Conservation (phyloP, 2,113 vertebrate species). For the Propithecus coquereli region DNA sequence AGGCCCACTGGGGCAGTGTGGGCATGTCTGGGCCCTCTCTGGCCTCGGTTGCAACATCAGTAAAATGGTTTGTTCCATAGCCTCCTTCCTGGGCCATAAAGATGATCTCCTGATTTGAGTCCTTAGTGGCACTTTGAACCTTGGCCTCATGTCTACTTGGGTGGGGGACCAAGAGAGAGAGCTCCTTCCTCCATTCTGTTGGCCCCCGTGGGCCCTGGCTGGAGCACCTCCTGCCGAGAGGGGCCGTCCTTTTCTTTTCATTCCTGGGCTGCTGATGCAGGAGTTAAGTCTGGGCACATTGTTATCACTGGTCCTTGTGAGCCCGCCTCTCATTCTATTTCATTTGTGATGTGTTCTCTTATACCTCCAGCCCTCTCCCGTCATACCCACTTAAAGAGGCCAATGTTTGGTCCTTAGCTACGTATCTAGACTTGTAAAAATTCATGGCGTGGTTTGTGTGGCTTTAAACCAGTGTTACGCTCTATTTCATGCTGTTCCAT, state of each 20-base stretch:
- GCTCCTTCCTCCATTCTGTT: too few species aligned
- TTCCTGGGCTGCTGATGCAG: background rate
- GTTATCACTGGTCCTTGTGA: background rate
- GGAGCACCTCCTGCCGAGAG: background rate
- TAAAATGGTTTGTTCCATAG: background rate
- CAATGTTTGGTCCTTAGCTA: background rate
- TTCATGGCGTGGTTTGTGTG: background rate
- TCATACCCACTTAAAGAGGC: background rate
- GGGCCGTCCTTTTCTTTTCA: too few species aligned
- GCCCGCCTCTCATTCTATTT: background rate
- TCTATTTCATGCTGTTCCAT: too few species aligned
- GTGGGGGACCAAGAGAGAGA: background rate
- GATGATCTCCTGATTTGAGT: background rate
- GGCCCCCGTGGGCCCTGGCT: background rate
- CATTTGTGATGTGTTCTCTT: background rate
- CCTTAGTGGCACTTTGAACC: background rate
- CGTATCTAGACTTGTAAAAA: background rate
- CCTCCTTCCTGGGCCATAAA: background rate
- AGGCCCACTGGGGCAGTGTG: background rate
- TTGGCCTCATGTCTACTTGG: background rate
- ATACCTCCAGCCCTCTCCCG: rapidly evolving
- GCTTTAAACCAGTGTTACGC: rapidly evolving
- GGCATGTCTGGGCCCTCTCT: background rate
- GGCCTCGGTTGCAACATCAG: background rate
- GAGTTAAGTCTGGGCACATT: background rate